Evolutionary conservation across 2,113 vertebrate genomes (phyloP).

Genomic region (Accipiter virgatus): DNA sequence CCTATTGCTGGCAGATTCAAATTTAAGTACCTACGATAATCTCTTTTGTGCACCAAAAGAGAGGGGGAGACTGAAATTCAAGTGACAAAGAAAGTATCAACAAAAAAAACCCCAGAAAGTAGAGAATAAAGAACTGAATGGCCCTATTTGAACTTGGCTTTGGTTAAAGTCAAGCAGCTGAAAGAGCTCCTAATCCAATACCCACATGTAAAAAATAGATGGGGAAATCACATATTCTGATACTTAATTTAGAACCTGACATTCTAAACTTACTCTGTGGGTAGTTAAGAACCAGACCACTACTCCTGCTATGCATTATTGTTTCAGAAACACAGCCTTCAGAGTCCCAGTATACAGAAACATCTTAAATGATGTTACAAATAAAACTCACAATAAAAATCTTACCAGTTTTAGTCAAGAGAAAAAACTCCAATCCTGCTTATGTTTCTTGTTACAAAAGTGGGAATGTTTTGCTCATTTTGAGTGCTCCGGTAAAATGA

Average conservation of each 20-base stretch:
- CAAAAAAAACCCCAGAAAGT: neutral
- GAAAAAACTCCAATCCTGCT: neutral
- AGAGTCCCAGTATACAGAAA: neutral
- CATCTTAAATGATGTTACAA: neutral
- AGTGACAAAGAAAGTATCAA: neutral
- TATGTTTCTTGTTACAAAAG: neutral
- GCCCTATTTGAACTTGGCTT: slow-evolving; percentile 5
- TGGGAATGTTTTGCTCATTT: neutral
- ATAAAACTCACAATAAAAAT: neutral
- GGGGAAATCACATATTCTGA: slow-evolving; percentile 42
- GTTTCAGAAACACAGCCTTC: neutral
- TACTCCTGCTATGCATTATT: neutral
- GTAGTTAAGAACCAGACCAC: neutral
- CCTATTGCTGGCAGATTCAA: neutral
- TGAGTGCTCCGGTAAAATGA: neutral
- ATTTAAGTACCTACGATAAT: neutral
- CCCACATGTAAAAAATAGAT: slow-evolving; percentile 22
- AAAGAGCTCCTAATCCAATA: neutral
- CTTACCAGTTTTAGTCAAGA: neutral
- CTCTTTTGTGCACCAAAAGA: neutral
- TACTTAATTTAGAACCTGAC: slow-evolving; percentile 45
- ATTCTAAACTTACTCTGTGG: slow-evolving; percentile 15
- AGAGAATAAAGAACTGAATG: neutral
- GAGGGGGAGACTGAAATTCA: neutral
- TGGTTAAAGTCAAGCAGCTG: slow-evolving; percentile 29